Conservation (phyloP, 2,797 vertebrate genomes). For the Liparis tanakae region DNA sequence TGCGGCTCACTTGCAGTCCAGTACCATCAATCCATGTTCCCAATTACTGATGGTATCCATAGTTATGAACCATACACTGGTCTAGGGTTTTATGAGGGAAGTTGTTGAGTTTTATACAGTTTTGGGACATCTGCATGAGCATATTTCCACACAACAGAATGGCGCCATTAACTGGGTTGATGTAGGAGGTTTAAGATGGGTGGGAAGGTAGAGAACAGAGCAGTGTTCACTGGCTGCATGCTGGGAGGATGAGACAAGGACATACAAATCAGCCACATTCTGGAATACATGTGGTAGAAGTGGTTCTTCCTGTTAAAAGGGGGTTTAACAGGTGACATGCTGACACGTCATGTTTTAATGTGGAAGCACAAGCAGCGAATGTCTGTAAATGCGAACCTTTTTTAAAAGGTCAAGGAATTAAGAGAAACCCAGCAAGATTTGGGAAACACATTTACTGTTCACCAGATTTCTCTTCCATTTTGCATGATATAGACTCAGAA, state of each 20-base stretch:
- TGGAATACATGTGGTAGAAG: slow-evolving; percentile 11
- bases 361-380: no score
- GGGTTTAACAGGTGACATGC: slow-evolving; percentile 15
- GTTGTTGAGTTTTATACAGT: not conserved
- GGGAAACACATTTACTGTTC: not conserved
- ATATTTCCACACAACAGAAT: not conserved
- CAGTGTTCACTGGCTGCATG: not conserved
- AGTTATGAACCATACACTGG: not conserved
- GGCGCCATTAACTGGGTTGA: not conserved
- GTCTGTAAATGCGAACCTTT: not conserved
- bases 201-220: not conserved
- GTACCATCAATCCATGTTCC: slow-evolving; percentile 1
- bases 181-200: not conserved
- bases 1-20: not conserved
- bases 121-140: not conserved
- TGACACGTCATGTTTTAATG: slow-evolving; percentile 30
- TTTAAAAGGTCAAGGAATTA: slow-evolving; percentile 14
- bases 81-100: not conserved
- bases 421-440: slow-evolving; percentile 1
- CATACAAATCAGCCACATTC: not conserved
- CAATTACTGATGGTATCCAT: not conserved
- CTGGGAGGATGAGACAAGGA: slow-evolving; percentile 6
- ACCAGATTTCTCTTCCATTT: slow-evolving; percentile 1
- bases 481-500: not conserved
- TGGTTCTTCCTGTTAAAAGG: not conserved